These are phyloP conservation scores for Illadopsis cleaveri DNA, from an alignment of 2,113 vertebrate species.

Conservation along the genomic window DNA sequence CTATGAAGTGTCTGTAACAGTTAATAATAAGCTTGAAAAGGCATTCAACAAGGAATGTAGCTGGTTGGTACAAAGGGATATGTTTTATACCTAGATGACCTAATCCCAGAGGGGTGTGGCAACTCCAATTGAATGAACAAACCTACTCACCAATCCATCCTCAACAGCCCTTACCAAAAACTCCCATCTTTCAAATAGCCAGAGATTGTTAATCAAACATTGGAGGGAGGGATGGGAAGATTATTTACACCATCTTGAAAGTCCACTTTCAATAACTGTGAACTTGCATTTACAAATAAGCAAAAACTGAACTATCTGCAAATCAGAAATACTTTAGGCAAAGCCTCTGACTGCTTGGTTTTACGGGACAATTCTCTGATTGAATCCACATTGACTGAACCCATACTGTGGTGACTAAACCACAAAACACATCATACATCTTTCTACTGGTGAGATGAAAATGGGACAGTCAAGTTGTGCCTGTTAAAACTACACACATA, in stretches of 20 bases:
- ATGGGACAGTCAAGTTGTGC: background rate
- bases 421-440: background rate
- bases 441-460: background rate
- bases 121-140: accelerated
- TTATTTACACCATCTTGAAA: background rate
- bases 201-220: background rate
- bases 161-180: background rate
- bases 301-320: background rate
- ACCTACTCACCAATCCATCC: background rate
- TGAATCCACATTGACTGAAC: background rate
- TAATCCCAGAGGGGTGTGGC: background rate
- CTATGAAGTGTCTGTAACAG: background rate
- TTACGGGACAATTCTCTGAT: background rate
- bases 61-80: background rate
- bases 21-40: background rate
- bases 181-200: background rate
- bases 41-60: background rate
- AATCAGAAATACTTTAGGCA: background rate
- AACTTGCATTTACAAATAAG: background rate
- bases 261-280: background rate
- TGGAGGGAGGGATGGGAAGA: background rate
- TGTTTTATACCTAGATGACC: background rate
- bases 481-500: background rate
- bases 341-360: background rate
- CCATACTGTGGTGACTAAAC: background rate